Evolutionary conservation across 2,888 invertebrate species (phyloP).

Genomic region (Apomyelois bistriatella): DNA sequence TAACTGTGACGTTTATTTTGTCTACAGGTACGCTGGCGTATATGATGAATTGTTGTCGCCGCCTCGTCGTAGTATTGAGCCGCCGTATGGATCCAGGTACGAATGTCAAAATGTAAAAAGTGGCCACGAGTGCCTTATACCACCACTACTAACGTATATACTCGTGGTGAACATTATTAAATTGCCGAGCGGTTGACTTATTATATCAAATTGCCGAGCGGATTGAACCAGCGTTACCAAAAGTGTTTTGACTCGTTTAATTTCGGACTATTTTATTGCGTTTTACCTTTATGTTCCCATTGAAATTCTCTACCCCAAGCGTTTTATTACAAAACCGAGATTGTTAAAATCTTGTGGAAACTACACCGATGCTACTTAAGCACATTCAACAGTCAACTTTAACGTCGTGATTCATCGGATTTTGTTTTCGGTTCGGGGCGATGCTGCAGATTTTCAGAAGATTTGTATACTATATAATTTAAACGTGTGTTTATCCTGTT

Average conservation of each 20-base stretch:
- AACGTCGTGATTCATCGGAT: not conserved
- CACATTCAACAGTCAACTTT: not conserved
- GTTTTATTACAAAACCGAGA: not conserved
- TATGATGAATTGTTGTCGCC: conserved; percentile 76
- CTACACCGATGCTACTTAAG: not conserved
- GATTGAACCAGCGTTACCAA: conserved; percentile 61
- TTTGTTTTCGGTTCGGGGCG: not conserved
- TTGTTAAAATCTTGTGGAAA: not conserved
- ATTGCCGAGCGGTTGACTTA: conserved; percentile 68
- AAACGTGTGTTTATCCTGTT: too few species aligned
- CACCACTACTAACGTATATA: conserved; percentile 37
- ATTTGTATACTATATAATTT: too few species aligned
- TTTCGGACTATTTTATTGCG: conserved; percentile 15
- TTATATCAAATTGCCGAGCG: conserved; percentile 63
- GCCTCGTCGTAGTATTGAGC: conserved; percentile 71
- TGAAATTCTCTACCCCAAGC: not conserved
- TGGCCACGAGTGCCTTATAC: conserved; percentile 49
- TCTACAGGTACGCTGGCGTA: conserved; percentile 61
- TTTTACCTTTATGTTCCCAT: not conserved
- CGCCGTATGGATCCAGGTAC: conserved; percentile 77
- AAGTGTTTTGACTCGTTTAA: conserved; percentile 24
- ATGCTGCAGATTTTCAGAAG: not conserved
- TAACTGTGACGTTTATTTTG: conserved; percentile 2
- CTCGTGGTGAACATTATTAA: conserved; percentile 35
- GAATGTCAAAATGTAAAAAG: conserved; percentile 72